Conservation (phyloP, 1,140 invertebrate species). For the Drosophila tristis region DNA sequence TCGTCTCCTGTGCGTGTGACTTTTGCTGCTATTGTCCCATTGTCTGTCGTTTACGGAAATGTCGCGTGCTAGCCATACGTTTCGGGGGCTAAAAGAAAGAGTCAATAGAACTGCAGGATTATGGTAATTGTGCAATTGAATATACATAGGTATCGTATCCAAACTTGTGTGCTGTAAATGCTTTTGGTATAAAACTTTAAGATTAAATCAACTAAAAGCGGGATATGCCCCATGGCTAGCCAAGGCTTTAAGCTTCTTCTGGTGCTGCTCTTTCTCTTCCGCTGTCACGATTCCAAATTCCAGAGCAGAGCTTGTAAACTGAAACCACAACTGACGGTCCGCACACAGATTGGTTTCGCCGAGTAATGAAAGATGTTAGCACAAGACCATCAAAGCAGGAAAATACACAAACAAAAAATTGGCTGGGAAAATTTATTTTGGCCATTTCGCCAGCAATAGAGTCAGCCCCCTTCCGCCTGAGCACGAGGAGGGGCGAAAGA, state of each 20-base stretch:
- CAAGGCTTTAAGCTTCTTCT: too few relatives aligned
- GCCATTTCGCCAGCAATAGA: not conserved
- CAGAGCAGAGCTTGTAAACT: constrained; percentile 5
- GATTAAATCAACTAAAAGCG: not conserved
- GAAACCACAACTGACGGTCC: constrained; percentile 20
- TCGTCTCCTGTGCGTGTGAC: constrained; percentile 29
- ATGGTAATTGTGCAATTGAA: not conserved
- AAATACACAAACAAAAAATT: constrained; percentile 27
- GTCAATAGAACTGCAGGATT: not conserved
- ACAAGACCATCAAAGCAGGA: not conserved
- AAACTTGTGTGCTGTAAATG: too few relatives aligned
- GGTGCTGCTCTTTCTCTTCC: not conserved
- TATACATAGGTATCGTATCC: not conserved
- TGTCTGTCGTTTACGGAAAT: constrained; percentile 53
- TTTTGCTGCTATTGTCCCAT: constrained; percentile 57
- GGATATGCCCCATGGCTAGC: not conserved
- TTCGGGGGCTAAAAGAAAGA: constrained; percentile 14
- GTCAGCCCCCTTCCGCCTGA: not conserved
- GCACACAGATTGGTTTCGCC: constrained; percentile 30
- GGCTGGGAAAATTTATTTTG: constrained; percentile 47
- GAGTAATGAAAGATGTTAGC: constrained; percentile 28
- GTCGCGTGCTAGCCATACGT: constrained; percentile 33
- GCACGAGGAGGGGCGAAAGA: constrained; percentile 6
- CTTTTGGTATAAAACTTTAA: too few relatives aligned
- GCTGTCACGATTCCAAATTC: not conserved